Percentiles rank a stretch among this genome's conserved stretches.
These are phyloP conservation scores for Agapetus fuscipes DNA, from an alignment of 2,888 invertebrate species.

Conservation along the genomic window DNA sequence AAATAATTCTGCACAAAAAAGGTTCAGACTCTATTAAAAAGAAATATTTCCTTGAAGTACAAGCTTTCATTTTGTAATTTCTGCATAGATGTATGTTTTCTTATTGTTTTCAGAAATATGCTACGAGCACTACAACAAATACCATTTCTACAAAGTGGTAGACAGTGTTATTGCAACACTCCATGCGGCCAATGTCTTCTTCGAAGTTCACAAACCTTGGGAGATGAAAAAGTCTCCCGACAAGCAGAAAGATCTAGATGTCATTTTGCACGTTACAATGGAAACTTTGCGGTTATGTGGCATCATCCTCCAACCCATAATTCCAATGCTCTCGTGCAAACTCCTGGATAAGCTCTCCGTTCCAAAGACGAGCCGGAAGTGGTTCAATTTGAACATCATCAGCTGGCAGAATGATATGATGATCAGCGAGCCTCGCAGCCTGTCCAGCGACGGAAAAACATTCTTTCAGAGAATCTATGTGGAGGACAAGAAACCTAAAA, in stretches of 20 bases:
- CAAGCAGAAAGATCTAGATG: conserved; percentile 51
- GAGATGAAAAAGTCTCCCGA: conserved; percentile 56
- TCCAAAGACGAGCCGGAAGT: conserved; percentile 28
- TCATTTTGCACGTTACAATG: conserved; percentile 71
- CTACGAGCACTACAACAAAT: conserved; percentile 57
- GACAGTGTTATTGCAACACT: conserved; percentile 67
- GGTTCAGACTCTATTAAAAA: no score
- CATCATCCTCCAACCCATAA: conserved; percentile 77
- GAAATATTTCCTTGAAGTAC: no score
- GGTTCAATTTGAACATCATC: conserved; percentile 34
- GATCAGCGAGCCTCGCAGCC: neutral
- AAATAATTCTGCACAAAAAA: no score
- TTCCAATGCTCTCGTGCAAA: conserved; percentile 60
- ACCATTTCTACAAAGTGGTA: conserved; percentile 74
- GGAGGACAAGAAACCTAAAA: neutral
- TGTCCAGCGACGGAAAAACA: neutral
- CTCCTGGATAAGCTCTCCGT: conserved; percentile 60
- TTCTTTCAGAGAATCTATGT: neutral
- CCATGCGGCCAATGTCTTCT: conserved; percentile 74
- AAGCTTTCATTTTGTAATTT: no score
- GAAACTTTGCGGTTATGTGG: conserved; percentile 74
- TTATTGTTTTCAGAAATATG: conserved; percentile 45
- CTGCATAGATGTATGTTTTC: conserved; percentile 2
- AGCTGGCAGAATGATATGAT: conserved; percentile 37
- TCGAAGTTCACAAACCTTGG: conserved; percentile 86